Base-by-base conservation (phyloP, 2,113 vertebrate species). In the Atherinomorus stipes region DNA sequence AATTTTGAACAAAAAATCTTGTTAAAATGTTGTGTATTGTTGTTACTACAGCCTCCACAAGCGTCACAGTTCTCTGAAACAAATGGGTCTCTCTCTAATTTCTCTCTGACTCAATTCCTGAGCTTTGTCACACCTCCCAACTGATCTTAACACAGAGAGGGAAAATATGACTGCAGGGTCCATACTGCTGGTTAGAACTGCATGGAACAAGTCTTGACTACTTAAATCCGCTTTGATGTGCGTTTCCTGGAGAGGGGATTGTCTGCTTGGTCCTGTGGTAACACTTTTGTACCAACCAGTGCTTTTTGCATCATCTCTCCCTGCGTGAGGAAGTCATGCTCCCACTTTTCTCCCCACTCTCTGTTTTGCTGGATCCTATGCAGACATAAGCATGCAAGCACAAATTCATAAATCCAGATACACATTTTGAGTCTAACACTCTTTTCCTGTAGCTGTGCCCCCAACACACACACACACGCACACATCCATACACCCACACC, bases 191-290 rank as follows among this genome's bases (percentile, higher is more conserved):
- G 63, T 69, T 82, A 81, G 76, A 93, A 86, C 84, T 68, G 60
- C 89, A 90, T 76, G 38, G 84, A 91, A 84, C 85, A 85, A 90
- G 85, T 85, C 90, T 74, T 74, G 84, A 88, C 91, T 89, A 73
- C 89, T 91, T 92, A 90, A 93, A 91, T 92, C 90, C 80, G 15
- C 90, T 91, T 93, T 93, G 89, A 93, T 92, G 85, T 90, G 74
- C 31, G 40, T 89, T 91, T 92, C 90, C 87, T 91, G 85, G 76
- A 92, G 89, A 90, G 86, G 76, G 91, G 91, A 92, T 92, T 92
- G 91, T 91, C 81, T 81, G 85, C 82, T 80, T 34, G 57, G 75
- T 87, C 88, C 85, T 78, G 73, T 87, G 86, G 70, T 88, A 88
- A 81, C 86, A 85, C 85, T 93, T 88, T 86, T 88, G 83, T 85